These are phyloP conservation scores for Linnaemya vulpina DNA, from an alignment of 2,888 invertebrate genomes.

Conservation along the genomic window DNA sequence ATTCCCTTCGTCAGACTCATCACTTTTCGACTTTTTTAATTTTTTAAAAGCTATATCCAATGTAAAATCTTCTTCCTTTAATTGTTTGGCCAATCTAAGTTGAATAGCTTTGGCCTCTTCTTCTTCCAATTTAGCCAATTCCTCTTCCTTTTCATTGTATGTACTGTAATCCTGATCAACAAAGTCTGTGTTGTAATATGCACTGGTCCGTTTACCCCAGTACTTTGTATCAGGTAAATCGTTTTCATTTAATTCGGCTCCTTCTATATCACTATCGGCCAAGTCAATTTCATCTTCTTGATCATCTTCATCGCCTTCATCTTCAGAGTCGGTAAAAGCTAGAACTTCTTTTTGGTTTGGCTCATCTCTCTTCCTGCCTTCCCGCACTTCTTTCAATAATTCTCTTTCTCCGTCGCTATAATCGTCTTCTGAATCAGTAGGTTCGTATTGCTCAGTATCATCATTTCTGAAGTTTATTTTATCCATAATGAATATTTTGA, in stretches of 20 bases:
- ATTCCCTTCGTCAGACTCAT: background rate
- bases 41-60: slow-evolving; percentile 82
- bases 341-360: slow-evolving; percentile 86
- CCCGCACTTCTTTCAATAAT: slow-evolving; percentile 86
- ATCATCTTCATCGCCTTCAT: slow-evolving; percentile 83
- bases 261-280: slow-evolving; percentile 91
- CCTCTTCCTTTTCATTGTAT: slow-evolving; percentile 85
- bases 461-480: slow-evolving; percentile 75
- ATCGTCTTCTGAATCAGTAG: slow-evolving; percentile 89
- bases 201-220: slow-evolving; percentile 92
- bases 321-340: slow-evolving; percentile 84
- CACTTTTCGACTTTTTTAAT: slow-evolving; percentile 80
- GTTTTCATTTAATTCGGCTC: slow-evolving; percentile 84
- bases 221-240: slow-evolving; percentile 91
- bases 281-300: slow-evolving; percentile 82
- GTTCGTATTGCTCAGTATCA: slow-evolving; percentile 84
- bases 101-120: slow-evolving; percentile 92
- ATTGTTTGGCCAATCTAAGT: slow-evolving; percentile 88
- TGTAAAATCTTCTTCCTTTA: slow-evolving; percentile 90
- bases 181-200: slow-evolving; percentile 94
- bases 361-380: slow-evolving; percentile 82
- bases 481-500: slow-evolving; percentile 73
- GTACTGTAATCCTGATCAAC: slow-evolving; percentile 91
- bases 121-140: slow-evolving; percentile 91
- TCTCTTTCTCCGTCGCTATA: slow-evolving; percentile 87